phyloP scores from a whole-genome alignment of 2,797 vertebrate genomes.

The Sebastes hubbsi region DNA sequence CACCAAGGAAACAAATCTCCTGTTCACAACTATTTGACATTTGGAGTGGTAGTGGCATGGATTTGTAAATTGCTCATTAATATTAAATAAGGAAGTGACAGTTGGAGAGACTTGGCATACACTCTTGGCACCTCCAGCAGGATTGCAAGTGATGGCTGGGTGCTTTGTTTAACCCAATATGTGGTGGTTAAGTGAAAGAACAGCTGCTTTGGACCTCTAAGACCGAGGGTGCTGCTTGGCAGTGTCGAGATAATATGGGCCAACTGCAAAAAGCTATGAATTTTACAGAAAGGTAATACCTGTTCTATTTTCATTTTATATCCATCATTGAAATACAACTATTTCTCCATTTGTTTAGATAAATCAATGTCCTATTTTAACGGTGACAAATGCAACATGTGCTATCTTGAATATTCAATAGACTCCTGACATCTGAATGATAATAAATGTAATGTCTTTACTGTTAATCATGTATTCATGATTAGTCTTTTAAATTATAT shows the following conservation, averaged over 20 bases:
- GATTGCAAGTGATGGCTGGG: slow-evolving; percentile 60
- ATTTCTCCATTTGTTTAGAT: neutral
- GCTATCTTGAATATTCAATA: slow-evolving; percentile 11
- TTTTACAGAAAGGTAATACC: neutral
- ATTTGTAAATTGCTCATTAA: slow-evolving; percentile 75
- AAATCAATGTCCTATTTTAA: neutral
- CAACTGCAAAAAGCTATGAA: slow-evolving; percentile 1
- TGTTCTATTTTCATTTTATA: neutral
- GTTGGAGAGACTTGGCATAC: slow-evolving; percentile 75
- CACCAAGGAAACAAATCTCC: slow-evolving; percentile 22
- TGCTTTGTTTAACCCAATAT: slow-evolving; percentile 65
- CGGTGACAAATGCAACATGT: neutral
- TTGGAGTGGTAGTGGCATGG: slow-evolving; percentile 28
- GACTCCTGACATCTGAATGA: slow-evolving; percentile 2
- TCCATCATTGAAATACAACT: neutral
- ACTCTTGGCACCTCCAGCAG: slow-evolving; percentile 58
- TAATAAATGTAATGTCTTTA: slow-evolving; percentile 6
- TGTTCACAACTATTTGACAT: slow-evolving; percentile 31
- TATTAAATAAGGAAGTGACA: slow-evolving; percentile 79
- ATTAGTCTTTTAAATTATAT: neutral
- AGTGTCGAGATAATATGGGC: neutral
- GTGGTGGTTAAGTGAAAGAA: slow-evolving; percentile 57
- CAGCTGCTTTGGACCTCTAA: slow-evolving; percentile 51
- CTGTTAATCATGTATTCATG: neutral
- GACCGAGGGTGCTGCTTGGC: slow-evolving; percentile 14